Evolutionary conservation across 2,113 vertebrate genomes (phyloP).

Genomic region (Pelobates fuscus): DNA sequence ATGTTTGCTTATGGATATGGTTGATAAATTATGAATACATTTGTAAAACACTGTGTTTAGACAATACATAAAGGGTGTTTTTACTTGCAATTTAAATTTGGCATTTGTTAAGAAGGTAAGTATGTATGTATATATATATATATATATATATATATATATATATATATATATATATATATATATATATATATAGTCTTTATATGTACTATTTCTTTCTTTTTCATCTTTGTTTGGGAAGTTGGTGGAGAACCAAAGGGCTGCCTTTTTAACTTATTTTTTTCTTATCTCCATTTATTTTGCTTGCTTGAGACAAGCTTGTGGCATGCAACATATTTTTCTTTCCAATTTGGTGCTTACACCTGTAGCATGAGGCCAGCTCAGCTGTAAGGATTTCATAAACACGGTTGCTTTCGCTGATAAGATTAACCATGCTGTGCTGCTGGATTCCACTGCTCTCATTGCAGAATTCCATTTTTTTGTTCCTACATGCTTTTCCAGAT

Average conservation of each 20-base stretch:
- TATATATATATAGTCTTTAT: no score
- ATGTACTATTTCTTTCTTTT: not conserved
- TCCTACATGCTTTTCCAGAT: constrained; percentile 40
- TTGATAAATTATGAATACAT: no score
- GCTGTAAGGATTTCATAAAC: constrained; percentile 50
- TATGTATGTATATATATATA: no score
- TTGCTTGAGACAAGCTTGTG: constrained; percentile 47
- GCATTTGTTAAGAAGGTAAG: no score
- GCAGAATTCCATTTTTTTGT: constrained; percentile 63
- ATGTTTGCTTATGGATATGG: no score
- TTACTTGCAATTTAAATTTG: no score
- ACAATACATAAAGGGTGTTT: no score
- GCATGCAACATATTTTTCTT: constrained; percentile 56
- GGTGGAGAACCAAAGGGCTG: not conserved
- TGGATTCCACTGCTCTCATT: constrained; percentile 59
- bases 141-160: no score
- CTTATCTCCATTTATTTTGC: not conserved
- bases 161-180: no score
- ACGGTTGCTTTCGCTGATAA: constrained; percentile 63
- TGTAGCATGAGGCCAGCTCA: constrained; percentile 52
- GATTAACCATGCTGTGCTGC: constrained; percentile 61
- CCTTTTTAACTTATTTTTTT: not conserved
- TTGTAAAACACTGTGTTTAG: no score
- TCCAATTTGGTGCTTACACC: constrained; percentile 56
- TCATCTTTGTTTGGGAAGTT: not conserved